Conservation (phyloP, 2,797 vertebrate species). For the Anomalospiza imberbis region DNA sequence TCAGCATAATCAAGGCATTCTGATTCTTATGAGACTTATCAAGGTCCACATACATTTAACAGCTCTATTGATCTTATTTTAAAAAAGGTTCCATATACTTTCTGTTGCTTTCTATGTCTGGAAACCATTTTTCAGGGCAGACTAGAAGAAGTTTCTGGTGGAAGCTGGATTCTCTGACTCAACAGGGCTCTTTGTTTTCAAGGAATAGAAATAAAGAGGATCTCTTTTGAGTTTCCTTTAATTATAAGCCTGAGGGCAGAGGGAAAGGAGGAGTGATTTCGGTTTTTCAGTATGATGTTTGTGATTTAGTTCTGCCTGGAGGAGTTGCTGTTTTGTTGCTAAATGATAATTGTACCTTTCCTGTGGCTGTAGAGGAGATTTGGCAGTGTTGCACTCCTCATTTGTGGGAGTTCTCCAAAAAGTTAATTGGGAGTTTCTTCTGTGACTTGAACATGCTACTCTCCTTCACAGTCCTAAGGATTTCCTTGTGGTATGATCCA, state of each 20-base stretch:
- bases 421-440: background rate
- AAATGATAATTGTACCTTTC: slow-evolving; percentile 26
- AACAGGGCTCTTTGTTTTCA: slow-evolving; percentile 31
- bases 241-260: slow-evolving; percentile 23
- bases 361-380: slow-evolving; percentile 2
- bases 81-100: background rate
- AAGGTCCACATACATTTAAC: background rate
- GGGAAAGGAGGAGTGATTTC: slow-evolving; percentile 3
- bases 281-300: slow-evolving; percentile 24
- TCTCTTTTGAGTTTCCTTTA: slow-evolving; percentile 29
- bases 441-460: background rate
- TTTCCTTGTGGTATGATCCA: background rate
- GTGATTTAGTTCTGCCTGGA: slow-evolving; percentile 22
- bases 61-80: background rate
- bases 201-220: slow-evolving; percentile 23
- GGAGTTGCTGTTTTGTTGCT: slow-evolving; percentile 50
- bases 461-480: background rate
- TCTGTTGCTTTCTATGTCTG: background rate
- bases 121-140: background rate
- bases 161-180: background rate
- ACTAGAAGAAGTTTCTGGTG: background rate
- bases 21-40: background rate
- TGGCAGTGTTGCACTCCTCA: background rate
- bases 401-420: slow-evolving; percentile 20
- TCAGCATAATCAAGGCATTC: background rate